Percentiles rank a stretch among this genome's conserved stretches.
phyloP scores from a whole-genome alignment of 2,113 vertebrate species.

The Labeo rohita region DNA sequence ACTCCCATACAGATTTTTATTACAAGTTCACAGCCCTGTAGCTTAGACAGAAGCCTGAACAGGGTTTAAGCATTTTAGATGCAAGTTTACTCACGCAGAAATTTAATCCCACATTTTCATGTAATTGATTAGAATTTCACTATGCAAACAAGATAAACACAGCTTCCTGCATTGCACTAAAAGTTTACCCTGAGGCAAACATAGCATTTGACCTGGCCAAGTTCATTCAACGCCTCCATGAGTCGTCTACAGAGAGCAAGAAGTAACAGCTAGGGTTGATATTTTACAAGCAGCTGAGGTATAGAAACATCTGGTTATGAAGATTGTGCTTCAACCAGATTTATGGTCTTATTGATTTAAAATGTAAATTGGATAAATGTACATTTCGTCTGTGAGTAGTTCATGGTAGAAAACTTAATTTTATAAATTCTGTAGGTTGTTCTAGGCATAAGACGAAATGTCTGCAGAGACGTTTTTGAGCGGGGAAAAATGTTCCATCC shows the following conservation, averaged over 20 bases:
- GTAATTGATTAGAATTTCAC: background rate
- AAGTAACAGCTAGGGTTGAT: background rate
- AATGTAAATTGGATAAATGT: background rate
- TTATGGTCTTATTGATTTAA: background rate
- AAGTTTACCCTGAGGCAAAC: background rate
- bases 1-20: background rate
- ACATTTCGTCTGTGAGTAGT: background rate
- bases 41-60: background rate
- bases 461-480: background rate
- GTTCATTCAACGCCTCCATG: background rate
- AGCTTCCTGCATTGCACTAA: background rate
- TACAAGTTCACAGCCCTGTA: background rate
- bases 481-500: background rate
- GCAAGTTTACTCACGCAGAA: background rate
- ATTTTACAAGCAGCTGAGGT: background rate
- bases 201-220: background rate
- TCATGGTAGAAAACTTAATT: background rate
- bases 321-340: background rate
- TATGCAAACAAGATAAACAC: background rate
- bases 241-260: background rate
- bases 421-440: background rate
- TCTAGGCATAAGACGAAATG: background rate
- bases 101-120: constrained; percentile 2
- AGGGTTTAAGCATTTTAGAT: background rate
- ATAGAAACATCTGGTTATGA: background rate